Evolutionary conservation across 2,113 vertebrate genomes (phyloP).

Genomic region (Notarius lentiginosus): DNA sequence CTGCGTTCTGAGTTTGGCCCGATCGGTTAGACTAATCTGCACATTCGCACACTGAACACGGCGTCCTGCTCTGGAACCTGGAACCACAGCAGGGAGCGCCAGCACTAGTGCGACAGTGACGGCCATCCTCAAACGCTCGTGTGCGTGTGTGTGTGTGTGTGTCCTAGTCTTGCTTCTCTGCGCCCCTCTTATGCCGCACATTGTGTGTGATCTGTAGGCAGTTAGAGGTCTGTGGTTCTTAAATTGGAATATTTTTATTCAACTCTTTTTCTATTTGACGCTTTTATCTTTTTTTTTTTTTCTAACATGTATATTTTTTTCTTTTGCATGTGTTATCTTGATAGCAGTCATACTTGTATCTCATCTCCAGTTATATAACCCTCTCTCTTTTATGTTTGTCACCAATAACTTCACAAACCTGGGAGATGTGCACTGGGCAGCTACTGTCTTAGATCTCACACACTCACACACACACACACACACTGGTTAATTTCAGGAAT

Average conservation of each 20-base stretch:
- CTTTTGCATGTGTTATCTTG: slow-evolving; percentile 91
- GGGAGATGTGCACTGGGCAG: slow-evolving; percentile 90
- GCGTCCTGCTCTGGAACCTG: slow-evolving; percentile 18
- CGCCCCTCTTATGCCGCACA: slow-evolving; percentile 88
- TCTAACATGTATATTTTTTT: slow-evolving; percentile 64
- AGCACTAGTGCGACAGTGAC: slow-evolving; percentile 59
- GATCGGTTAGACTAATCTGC: background rate
- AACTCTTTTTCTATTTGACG: slow-evolving; percentile 51
- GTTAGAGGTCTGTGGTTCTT: slow-evolving; percentile 87
- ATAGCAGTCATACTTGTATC: slow-evolving; percentile 78
- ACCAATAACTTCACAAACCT: slow-evolving; percentile 55
- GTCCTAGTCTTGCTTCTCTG: slow-evolving; percentile 82
- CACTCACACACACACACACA: slow-evolving; percentile 13
- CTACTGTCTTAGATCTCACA: slow-evolving; percentile 64
- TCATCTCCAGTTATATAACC: slow-evolving; percentile 45
- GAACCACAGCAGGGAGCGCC: background rate
- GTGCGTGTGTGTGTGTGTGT: slow-evolving; percentile 63
- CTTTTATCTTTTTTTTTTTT: slow-evolving; percentile 6
- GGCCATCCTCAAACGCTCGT: slow-evolving; percentile 59
- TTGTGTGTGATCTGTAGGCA: slow-evolving; percentile 95
- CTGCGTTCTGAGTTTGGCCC: background rate
- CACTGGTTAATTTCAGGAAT: background rate
- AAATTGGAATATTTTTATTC: slow-evolving; percentile 79
- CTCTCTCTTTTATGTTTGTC: slow-evolving; percentile 52
- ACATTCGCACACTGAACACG: background rate